A percentile compares a stretch with the other conserved stretches of the same genome.
phyloP scores from a whole-genome alignment of 2,888 invertebrate species.

The Aporophyla lueneburgensis region DNA sequence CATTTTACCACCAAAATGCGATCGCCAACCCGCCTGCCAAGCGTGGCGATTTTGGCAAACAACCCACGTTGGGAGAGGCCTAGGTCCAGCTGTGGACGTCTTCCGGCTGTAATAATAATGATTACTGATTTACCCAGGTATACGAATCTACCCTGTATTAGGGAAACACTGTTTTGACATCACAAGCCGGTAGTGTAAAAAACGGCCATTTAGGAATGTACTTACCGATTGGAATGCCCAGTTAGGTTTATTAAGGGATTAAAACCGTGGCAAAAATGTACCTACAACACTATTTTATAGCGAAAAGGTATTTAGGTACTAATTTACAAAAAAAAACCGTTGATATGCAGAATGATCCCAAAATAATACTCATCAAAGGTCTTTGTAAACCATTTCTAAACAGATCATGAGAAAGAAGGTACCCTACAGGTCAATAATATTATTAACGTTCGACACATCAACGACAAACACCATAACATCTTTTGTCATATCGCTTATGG shows the following conservation, averaged over 20 bases:
- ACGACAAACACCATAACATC: conserved; percentile 84
- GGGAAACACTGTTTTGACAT: background rate
- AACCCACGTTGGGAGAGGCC: too few species aligned
- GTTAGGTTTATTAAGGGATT: background rate
- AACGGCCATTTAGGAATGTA: background rate
- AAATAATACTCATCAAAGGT: conserved; percentile 1
- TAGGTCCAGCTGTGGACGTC: too few species aligned
- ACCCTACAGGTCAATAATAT: conserved; percentile 72
- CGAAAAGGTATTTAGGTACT: too few species aligned
- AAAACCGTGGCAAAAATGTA: background rate
- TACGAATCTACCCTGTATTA: too few species aligned
- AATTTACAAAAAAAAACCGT: too few species aligned
- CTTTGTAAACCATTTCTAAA: conserved; percentile 48
- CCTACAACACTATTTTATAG: background rate
- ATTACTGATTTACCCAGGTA: background rate
- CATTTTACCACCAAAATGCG: too few species aligned
- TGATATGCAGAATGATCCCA: background rate
- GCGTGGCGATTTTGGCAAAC: too few species aligned
- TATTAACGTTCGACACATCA: conserved; percentile 81
- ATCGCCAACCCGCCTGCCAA: too few species aligned
- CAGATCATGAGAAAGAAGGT: conserved; percentile 68
- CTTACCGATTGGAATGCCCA: background rate
- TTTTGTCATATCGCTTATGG: conserved; percentile 81
- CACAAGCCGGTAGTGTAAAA: background rate
- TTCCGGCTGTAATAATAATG: too few species aligned